Evolutionary conservation across 2,888 invertebrate genomes (phyloP).

Genomic region (Nymphalis polychloros): DNA sequence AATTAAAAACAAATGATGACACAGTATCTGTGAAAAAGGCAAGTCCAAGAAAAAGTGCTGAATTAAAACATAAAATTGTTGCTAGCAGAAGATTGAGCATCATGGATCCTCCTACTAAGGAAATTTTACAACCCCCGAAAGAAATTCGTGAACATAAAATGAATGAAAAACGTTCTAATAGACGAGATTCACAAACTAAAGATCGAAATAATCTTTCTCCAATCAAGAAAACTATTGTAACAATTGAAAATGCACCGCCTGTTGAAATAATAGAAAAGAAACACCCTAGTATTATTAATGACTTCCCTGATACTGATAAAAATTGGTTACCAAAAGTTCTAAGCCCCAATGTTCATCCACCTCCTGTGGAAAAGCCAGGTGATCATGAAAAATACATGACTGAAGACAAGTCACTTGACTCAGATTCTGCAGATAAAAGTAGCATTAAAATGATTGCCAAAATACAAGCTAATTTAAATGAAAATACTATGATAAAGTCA

Average conservation of each 20-base stretch:
- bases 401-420: slow-evolving; percentile 71
- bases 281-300: slow-evolving; percentile 51
- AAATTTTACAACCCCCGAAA: slow-evolving; percentile 38
- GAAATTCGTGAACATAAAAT: slow-evolving; percentile 37
- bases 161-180: slow-evolving; percentile 47
- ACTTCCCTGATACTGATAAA: slow-evolving; percentile 61
- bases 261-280: slow-evolving; percentile 53
- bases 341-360: slow-evolving; percentile 67
- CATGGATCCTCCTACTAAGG: slow-evolving; percentile 50
- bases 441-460: slow-evolving; percentile 77
- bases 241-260: slow-evolving; percentile 40
- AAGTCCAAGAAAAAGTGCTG: slow-evolving; percentile 58
- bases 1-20: slow-evolving; percentile 51
- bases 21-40: slow-evolving; percentile 44
- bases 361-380: slow-evolving; percentile 69
- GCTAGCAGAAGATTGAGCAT: slow-evolving; percentile 51
- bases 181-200: slow-evolving; percentile 42
- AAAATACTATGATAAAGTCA: slow-evolving; percentile 78
- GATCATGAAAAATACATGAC: slow-evolving; percentile 76
- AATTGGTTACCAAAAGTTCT: slow-evolving; percentile 69
- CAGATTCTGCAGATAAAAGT: slow-evolving; percentile 69
- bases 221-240: slow-evolving; percentile 46
- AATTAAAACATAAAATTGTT: slow-evolving; percentile 55
- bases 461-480: slow-evolving; percentile 75
- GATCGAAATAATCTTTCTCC: slow-evolving; percentile 51